Percentiles rank a stretch among this genome's conserved stretches.
phyloP scores from a whole-genome alignment of 2,888 invertebrate genomes.

The Phengaris alcon region DNA sequence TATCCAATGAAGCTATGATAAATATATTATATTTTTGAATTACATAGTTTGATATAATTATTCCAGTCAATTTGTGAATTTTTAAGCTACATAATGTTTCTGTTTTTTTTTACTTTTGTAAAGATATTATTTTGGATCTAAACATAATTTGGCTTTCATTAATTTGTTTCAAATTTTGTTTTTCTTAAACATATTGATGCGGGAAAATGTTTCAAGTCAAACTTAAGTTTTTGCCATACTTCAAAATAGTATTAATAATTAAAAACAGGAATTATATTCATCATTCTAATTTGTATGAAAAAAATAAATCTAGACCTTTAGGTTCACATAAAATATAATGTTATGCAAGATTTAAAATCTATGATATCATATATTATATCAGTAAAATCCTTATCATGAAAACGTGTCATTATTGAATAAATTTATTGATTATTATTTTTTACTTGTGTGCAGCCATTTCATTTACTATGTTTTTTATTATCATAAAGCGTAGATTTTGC shows the following conservation, averaged over 20 bases:
- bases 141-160: too few species aligned
- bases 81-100: too few species aligned
- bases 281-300: neutral
- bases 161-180: too few species aligned
- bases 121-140: too few species aligned
- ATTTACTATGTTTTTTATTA: slow-evolving; percentile 50
- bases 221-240: too few species aligned
- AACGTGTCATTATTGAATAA: slow-evolving; percentile 28
- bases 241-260: neutral
- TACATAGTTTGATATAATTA: too few species aligned
- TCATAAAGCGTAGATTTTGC: slow-evolving; percentile 66
- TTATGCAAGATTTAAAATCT: neutral
- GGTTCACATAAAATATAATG: neutral
- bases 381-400: neutral
- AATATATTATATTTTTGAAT: neutral
- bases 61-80: too few species aligned
- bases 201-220: too few species aligned
- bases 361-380: neutral
- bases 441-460: slow-evolving; percentile 66
- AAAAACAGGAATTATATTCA: neutral
- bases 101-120: too few species aligned
- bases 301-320: neutral
- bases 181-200: too few species aligned
- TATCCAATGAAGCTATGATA: neutral
- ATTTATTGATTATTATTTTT: slow-evolving; percentile 36